A percentile compares a stretch with the other conserved stretches of the same genome.
phyloP scores from a whole-genome alignment of 2,797 vertebrate genomes.

The Cyclopterus lumpus region DNA sequence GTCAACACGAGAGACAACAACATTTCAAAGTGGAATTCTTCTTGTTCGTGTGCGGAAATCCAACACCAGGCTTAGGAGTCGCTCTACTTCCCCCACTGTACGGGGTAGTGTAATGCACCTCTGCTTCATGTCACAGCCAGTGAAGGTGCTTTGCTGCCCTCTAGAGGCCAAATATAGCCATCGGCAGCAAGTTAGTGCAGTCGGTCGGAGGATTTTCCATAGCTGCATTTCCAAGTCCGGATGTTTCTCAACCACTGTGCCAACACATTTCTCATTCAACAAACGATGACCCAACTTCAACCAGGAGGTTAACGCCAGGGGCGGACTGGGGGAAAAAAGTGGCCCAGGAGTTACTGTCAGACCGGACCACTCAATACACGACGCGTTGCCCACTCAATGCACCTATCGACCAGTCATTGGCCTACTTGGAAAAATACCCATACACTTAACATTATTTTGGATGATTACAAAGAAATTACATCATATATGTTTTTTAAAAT shows the following conservation, averaged over 20 bases:
- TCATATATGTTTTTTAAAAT: too few species aligned
- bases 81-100: constrained; percentile 41
- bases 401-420: too few species aligned
- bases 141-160: constrained; percentile 32
- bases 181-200: neutral
- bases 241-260: constrained; percentile 47
- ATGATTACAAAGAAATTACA: too few species aligned
- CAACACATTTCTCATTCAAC: constrained; percentile 34
- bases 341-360: too few species aligned
- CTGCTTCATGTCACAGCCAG: too few species aligned
- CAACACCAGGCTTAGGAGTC: accelerated
- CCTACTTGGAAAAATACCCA: too few species aligned
- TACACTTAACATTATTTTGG: too few species aligned
- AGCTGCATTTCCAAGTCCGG: constrained; percentile 46
- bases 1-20: constrained; percentile 25
- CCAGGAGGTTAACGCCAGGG: constrained; percentile 2
- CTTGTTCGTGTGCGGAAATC: constrained; percentile 39
- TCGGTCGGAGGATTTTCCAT: constrained; percentile 48
- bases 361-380: too few species aligned
- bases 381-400: too few species aligned
- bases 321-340: too few species aligned
- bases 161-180: constrained; percentile 33
- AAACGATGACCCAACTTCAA: constrained; percentile 55
- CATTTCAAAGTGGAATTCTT: constrained; percentile 46
- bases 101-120: neutral